A percentile compares a stretch with the other conserved stretches of the same genome.
phyloP scores from a whole-genome alignment of 2,113 vertebrate genomes.

The Grallaria varia region DNA sequence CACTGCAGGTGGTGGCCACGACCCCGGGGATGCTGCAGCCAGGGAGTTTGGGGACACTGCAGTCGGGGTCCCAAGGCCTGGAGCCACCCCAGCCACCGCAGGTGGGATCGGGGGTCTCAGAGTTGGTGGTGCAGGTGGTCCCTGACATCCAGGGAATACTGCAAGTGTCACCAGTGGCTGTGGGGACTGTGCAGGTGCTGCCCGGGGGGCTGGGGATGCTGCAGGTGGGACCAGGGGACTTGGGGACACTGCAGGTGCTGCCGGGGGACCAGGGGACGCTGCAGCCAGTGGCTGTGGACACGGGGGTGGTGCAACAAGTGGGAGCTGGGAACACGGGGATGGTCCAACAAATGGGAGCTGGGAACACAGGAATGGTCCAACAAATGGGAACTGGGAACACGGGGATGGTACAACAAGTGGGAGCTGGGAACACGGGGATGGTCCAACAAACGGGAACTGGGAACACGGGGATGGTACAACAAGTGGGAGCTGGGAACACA shows the following conservation, averaged over 20 bases:
- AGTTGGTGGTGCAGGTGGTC: background rate
- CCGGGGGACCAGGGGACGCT: fast-evolving
- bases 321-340: background rate
- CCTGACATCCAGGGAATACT: background rate
- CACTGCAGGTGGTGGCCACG: background rate
- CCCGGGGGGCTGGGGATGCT: background rate
- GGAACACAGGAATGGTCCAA: background rate
- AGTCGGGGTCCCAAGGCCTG: background rate
- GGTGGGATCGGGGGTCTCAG: background rate
- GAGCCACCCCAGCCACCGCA: background rate
- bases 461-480: too few species aligned
- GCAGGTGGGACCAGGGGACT: background rate
- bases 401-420: too few species aligned
- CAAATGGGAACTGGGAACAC: background rate
- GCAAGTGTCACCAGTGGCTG: background rate
- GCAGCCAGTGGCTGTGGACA: fast-evolving
- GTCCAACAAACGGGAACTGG: too few species aligned
- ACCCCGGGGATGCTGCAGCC: background rate
- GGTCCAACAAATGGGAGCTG: background rate
- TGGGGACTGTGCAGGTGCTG: background rate
- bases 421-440: too few species aligned
- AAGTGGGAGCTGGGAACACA: too few species aligned
- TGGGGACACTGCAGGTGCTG: background rate
- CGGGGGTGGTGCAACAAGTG: background rate
- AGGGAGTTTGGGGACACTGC: fast-evolving